Evolutionary conservation across 1,140 invertebrate species (phyloP).

Genomic region (Caerostris darwini): DNA sequence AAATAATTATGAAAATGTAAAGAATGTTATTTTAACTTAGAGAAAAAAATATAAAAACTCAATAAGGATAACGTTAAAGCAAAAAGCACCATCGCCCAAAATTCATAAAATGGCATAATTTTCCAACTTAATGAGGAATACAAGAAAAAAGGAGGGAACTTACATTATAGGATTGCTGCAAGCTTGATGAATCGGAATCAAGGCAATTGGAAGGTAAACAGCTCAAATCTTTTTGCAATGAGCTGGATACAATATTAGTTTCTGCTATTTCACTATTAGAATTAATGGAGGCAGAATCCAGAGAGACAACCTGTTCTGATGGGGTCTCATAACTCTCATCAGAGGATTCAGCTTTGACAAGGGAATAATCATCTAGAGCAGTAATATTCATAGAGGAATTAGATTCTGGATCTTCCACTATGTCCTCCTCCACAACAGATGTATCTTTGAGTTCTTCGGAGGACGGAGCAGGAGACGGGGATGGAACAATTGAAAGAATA

Average conservation of each 20-base stretch:
- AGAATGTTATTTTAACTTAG: no score
- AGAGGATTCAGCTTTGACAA: not conserved
- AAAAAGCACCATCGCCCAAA: constrained; percentile 7
- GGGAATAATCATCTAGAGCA: not conserved
- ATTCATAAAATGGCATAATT: not conserved
- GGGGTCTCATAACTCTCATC: constrained; percentile 53
- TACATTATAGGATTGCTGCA: constrained; percentile 72
- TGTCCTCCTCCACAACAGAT: not conserved
- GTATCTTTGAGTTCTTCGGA: constrained; percentile 32
- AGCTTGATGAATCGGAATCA: constrained; percentile 75
- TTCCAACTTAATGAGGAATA: constrained; percentile 2
- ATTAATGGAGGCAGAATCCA: constrained; percentile 12
- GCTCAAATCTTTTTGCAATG: constrained; percentile 56
- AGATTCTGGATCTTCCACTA: constrained; percentile 41
- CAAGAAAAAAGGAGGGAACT: constrained; percentile 47
- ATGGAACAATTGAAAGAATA: not conserved
- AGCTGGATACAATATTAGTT: constrained; percentile 56
- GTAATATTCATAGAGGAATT: constrained; percentile 25
- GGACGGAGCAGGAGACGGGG: constrained; percentile 16
- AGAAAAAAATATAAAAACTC: no score
- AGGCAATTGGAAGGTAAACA: constrained; percentile 64
- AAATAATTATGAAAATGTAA: no score
- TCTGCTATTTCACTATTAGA: constrained; percentile 61
- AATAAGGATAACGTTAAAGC: not conserved
- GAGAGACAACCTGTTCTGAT: constrained; percentile 2